These are phyloP conservation scores for Callyntrura guangdongensis DNA, from an alignment of 2,888 invertebrate species.

Conservation along the genomic window DNA sequence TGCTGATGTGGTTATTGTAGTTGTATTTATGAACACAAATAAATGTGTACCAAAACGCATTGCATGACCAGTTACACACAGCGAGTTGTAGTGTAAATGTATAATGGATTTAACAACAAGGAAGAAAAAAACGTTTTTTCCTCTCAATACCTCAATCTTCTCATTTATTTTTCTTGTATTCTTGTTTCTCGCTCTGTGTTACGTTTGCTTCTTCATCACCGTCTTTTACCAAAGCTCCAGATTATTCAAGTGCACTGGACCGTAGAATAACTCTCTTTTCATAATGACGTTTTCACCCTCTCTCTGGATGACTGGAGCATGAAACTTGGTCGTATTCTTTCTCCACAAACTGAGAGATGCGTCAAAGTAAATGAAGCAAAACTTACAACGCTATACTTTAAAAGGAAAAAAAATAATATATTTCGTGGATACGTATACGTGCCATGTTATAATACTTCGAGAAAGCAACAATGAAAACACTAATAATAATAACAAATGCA, in stretches of 20 bases:
- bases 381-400: neutral
- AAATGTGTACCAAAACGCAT: slow-evolving; percentile 13
- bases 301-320: neutral
- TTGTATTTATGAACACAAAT: neutral
- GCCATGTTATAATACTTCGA: neutral
- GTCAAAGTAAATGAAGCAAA: slow-evolving; percentile 27
- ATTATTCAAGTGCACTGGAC: slow-evolving; percentile 76
- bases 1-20: slow-evolving; percentile 4
- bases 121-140: slow-evolving; percentile 60
- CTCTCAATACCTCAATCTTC: slow-evolving; percentile 68
- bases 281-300: slow-evolving; percentile 65
- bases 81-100: slow-evolving; percentile 8
- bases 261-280: slow-evolving; percentile 75
- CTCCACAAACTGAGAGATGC: neutral
- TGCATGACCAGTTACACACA: slow-evolving; percentile 53
- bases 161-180: slow-evolving; percentile 55
- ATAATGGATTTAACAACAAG: slow-evolving; percentile 19
- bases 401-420: neutral
- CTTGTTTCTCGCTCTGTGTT: slow-evolving; percentile 1
- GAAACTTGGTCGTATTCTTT: slow-evolving; percentile 13
- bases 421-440: neutral
- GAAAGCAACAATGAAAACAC: slow-evolving; percentile 8
- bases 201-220: slow-evolving; percentile 9
- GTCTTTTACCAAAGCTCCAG: slow-evolving; percentile 64
- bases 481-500: slow-evolving; percentile 56